phyloP scores from a whole-genome alignment of 1,140 invertebrate species.

The Drosophila pandora region DNA sequence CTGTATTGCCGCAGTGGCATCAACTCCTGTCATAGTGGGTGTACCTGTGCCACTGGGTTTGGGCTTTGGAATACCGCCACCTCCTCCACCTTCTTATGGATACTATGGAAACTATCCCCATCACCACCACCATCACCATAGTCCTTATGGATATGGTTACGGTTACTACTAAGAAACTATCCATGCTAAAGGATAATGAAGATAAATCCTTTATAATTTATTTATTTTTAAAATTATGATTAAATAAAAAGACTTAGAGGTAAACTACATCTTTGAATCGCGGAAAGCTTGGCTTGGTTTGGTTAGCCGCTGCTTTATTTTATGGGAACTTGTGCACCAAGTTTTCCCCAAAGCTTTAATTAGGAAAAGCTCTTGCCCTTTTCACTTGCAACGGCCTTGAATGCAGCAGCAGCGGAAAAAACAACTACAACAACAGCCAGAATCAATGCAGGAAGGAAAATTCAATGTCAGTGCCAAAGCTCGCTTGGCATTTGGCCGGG shows the following conservation, averaged over 20 bases:
- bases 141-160: constrained; percentile 28
- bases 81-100: constrained; percentile 5
- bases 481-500: constrained; percentile 30
- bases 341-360: neutral
- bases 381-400: constrained; percentile 54
- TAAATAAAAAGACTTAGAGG: neutral
- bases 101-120: constrained; percentile 18
- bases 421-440: constrained; percentile 13
- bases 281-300: neutral
- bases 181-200: neutral
- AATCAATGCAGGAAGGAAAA: constrained; percentile 68
- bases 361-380: constrained; percentile 4
- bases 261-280: neutral
- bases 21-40: constrained; percentile 19
- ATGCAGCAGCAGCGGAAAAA: constrained; percentile 23
- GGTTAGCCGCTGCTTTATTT: neutral
- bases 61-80: constrained; percentile 24
- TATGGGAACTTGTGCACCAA: constrained; percentile 2
- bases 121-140: constrained; percentile 28
- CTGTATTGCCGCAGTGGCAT: constrained; percentile 11
- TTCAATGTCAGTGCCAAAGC: constrained; percentile 73
- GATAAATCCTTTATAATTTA: neutral
- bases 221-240: neutral
- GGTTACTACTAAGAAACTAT: constrained; percentile 2
- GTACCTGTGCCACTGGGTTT: constrained; percentile 19